A percentile compares a stretch with the other conserved stretches of the same genome.
phyloP scores from a whole-genome alignment of 2,113 vertebrate species.

The Gallinago undulata region DNA sequence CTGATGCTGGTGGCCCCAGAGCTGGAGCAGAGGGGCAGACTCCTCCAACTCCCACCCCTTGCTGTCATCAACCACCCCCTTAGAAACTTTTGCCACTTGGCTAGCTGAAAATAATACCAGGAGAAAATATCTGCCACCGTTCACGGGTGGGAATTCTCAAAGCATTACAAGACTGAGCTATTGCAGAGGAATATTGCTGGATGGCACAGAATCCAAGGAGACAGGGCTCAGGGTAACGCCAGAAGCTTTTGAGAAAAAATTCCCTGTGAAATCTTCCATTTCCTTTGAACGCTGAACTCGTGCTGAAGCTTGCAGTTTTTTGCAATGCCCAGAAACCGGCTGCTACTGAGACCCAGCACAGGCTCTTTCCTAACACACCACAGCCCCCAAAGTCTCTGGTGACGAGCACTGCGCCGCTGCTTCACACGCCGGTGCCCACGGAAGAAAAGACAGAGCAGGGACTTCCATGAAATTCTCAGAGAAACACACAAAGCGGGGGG shows the following conservation, averaged over 20 bases:
- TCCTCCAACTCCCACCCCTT: neutral
- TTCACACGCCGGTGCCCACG: neutral
- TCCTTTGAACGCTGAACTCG: neutral
- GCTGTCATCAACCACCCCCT: neutral
- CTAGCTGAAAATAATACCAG: neutral
- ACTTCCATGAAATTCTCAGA: neutral
- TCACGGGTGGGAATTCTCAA: neutral
- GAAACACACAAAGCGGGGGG: neutral
- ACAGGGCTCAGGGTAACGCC: neutral
- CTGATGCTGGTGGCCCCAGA: no score
- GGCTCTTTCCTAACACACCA: neutral
- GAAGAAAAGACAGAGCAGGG: neutral
- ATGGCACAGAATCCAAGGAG: neutral
- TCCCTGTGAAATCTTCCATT: neutral
- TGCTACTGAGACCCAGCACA: neutral
- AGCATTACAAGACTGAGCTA: accelerated
- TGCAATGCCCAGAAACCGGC: neutral
- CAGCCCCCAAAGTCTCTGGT: neutral
- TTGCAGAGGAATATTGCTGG: neutral
- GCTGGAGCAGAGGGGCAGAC: no score
- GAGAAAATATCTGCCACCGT: neutral
- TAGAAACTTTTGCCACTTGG: neutral
- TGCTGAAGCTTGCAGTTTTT: accelerated
- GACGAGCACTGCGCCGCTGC: neutral
- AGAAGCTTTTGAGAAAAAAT: neutral